Percentiles rank a stretch among this genome's conserved stretches.
These are phyloP conservation scores for Astreopora myriophthalma DNA, from an alignment of 64 coral and sea anemone genomes.

Conservation along the genomic window DNA sequence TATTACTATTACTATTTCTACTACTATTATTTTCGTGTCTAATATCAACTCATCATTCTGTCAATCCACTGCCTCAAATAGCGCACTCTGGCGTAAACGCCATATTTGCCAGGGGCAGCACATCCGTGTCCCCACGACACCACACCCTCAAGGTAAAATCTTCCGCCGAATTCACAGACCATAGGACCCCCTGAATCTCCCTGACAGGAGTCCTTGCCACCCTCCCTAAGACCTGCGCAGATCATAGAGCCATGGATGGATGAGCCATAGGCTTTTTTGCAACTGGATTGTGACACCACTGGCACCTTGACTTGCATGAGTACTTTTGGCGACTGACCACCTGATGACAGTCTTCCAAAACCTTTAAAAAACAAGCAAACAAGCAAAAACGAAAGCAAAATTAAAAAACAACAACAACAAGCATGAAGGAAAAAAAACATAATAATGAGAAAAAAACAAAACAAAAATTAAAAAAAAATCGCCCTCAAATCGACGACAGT, in stretches of 20 bases:
- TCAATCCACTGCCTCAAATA: constrained; percentile 3
- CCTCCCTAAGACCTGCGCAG: constrained; percentile 27
- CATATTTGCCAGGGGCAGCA: constrained; percentile 32
- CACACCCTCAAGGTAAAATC: constrained; percentile 56
- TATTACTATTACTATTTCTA: no score
- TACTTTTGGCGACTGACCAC: background rate
- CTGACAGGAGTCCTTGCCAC: constrained; percentile 57
- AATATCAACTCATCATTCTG: background rate
- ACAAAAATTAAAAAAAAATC: no score
- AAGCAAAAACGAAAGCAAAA: background rate
- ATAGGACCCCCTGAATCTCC: constrained; percentile 56
- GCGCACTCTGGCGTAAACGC: constrained; percentile 45
- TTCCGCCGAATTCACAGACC: constrained; percentile 41
- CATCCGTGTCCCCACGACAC: constrained; percentile 61
- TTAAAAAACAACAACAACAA: no score
- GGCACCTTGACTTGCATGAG: constrained; percentile 52
- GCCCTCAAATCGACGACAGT: no score
- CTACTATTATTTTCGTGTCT: no score
- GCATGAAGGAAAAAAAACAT: no score
- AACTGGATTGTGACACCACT: background rate
- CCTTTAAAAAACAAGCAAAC: background rate
- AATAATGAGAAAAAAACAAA: no score
- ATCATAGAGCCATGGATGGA: constrained; percentile 53
- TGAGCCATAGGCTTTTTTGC: background rate
- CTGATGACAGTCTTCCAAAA: constrained; percentile 35